Conservation (phyloP, 2,888 invertebrate genomes). For the Ametastegia equiseti region DNA sequence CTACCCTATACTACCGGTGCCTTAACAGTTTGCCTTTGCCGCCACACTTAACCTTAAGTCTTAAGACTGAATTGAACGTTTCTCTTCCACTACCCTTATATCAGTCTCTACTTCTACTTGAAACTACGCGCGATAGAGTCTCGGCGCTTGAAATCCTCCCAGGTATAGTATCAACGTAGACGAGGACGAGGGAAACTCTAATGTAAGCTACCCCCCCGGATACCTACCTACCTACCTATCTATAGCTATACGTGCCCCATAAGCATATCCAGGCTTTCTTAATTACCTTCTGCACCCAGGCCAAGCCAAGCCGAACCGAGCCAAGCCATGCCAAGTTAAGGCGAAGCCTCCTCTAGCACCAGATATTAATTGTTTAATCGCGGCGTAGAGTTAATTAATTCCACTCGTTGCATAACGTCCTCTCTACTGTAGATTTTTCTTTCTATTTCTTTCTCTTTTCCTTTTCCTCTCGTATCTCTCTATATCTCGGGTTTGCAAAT, state of each 20-base stretch:
- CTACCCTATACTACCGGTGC: neutral
- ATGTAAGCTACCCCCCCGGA: no score
- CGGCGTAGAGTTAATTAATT: neutral
- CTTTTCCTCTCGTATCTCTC: neutral
- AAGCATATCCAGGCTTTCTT: neutral
- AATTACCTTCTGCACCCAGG: neutral
- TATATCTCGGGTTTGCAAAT: neutral
- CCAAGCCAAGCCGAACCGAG: no score
- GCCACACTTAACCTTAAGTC: conserved; percentile 21
- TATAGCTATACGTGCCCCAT: neutral
- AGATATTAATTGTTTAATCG: conserved; percentile 21
- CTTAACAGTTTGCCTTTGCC: neutral
- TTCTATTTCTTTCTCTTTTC: neutral
- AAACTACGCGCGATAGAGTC: neutral
- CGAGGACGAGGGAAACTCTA: neutral
- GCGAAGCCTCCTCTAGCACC: no score
- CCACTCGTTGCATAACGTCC: neutral
- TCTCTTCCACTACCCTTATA: conserved; percentile 11
- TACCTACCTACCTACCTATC: no score
- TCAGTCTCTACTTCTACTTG: conserved; percentile 26
- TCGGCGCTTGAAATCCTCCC: neutral
- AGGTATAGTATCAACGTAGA: neutral
- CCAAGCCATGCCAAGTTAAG: no score
- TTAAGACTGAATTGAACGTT: conserved; percentile 30
- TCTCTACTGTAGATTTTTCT: neutral